A percentile compares a stretch with the other conserved stretches of the same genome.
phyloP scores from a whole-genome alignment of 1,140 invertebrate genomes.

The Neocloeon triangulifer region DNA sequence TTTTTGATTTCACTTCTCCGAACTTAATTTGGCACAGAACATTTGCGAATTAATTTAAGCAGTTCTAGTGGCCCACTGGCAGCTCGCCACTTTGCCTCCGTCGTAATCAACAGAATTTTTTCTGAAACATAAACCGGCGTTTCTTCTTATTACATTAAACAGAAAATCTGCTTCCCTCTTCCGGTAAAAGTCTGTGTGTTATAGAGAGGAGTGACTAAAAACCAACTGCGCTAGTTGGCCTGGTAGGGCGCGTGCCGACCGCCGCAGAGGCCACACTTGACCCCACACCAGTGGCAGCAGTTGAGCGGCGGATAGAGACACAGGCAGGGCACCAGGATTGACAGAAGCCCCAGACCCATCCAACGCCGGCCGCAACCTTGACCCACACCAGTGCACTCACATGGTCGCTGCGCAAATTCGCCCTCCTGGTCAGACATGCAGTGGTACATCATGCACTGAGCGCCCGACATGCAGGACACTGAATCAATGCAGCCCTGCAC shows the following conservation, averaged over 20 bases:
- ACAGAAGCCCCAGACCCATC: conserved; percentile 64
- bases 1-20: too few species aligned
- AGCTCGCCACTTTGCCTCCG: too few species aligned
- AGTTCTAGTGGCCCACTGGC: too few species aligned
- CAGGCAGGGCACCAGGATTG: conserved; percentile 72
- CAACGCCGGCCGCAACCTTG: conserved; percentile 36
- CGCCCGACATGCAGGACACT: conserved; percentile 63
- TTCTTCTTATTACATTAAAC: too few species aligned
- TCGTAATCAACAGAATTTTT: too few species aligned
- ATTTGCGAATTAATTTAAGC: too few species aligned
- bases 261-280: conserved; percentile 56
- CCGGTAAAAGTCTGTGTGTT: too few species aligned
- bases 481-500: conserved; percentile 56
- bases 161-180: too few species aligned
- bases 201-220: too few species aligned
- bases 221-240: too few species aligned
- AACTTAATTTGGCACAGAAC: too few species aligned
- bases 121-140: too few species aligned
- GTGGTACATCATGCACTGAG: conserved; percentile 74
- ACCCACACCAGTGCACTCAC: conserved; percentile 36
- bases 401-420: conserved; percentile 49
- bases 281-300: conserved; percentile 60
- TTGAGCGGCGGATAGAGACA: conserved; percentile 78
- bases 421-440: conserved; percentile 67
- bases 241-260: conserved; percentile 48